These are phyloP conservation scores for Variabilichromis moorii DNA, from an alignment of 2,113 vertebrate genomes.

Conservation along the genomic window DNA sequence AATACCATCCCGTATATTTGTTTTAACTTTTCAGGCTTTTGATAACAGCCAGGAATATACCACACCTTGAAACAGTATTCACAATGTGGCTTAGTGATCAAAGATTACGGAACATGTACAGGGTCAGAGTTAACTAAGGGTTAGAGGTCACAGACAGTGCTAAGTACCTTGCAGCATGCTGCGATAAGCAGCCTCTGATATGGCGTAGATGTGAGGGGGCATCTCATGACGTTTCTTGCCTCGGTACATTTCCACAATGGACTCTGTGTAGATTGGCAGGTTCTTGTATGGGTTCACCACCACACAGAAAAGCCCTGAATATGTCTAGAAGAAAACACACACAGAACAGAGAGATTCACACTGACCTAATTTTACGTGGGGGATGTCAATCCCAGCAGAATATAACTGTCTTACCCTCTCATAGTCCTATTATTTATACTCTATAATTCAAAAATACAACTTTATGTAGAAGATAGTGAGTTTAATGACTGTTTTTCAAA, in stretches of 20 bases:
- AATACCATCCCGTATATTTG: not conserved
- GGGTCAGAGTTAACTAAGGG: not conserved
- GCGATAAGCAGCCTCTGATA: constrained; percentile 86
- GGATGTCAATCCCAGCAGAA: not conserved
- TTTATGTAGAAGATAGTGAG: not conserved
- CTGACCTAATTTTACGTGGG: not conserved
- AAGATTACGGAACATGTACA: constrained; percentile 16
- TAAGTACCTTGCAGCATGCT: constrained; percentile 89
- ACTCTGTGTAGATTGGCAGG: constrained; percentile 87
- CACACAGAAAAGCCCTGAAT: constrained; percentile 90
- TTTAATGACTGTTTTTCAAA: not conserved
- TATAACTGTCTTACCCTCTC: not conserved
- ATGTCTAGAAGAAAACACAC: constrained; percentile 71
- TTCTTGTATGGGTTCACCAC: constrained; percentile 93
- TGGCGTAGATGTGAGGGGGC: constrained; percentile 88
- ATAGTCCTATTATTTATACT: not conserved
- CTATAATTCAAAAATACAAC: not conserved
- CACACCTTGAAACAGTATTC: constrained; percentile 7
- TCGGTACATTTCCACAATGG: constrained; percentile 90
- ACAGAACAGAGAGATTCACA: not conserved
- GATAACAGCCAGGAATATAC: not conserved
- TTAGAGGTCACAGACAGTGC: constrained; percentile 2
- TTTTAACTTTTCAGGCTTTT: constrained; percentile 12
- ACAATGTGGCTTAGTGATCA: not conserved
- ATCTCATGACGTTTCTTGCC: constrained; percentile 91